Conservation (phyloP, 2,888 invertebrate genomes). For the Apocheima hispidaria region DNA sequence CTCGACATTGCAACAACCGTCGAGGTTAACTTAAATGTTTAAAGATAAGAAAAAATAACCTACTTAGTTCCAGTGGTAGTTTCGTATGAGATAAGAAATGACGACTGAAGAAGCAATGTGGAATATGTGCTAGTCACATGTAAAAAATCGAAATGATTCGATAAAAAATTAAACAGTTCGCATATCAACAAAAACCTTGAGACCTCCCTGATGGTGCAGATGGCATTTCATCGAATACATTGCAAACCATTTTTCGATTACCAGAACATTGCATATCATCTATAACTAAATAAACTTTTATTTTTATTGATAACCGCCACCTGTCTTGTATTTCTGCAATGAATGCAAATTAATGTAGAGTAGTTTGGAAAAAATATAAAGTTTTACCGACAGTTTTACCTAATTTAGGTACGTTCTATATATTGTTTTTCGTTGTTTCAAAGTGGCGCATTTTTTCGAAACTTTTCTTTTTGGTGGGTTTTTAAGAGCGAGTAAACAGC, state of each 20-base stretch:
- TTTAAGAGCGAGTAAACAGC: no score
- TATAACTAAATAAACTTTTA: background rate
- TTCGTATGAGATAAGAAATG: constrained; percentile 20
- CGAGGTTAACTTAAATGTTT: constrained; percentile 26
- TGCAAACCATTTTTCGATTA: constrained; percentile 18
- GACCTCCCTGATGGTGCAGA: constrained; percentile 59
- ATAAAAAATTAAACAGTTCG: constrained; percentile 35
- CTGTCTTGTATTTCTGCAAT: no score
- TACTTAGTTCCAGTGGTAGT: constrained; percentile 5
- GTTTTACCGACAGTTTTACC: no score
- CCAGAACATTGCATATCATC: background rate
- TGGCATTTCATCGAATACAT: constrained; percentile 40
- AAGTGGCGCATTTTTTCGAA: no score
- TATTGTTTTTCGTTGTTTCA: no score
- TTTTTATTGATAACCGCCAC: background rate
- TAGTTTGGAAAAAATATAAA: no score
- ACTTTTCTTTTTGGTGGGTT: no score
- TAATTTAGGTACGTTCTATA: no score
- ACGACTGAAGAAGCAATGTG: background rate
- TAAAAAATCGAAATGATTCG: constrained; percentile 30
- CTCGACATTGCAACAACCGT: constrained; percentile 15
- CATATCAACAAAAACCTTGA: constrained; percentile 55
- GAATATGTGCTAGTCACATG: constrained; percentile 15
- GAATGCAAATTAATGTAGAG: no score
- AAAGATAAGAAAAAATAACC: constrained; percentile 27